Evolutionary conservation across 2,797 vertebrate genomes (phyloP), one percentile per base, ranked within the genome.

Genomic region (Babyrousa celebensis): DNA sequence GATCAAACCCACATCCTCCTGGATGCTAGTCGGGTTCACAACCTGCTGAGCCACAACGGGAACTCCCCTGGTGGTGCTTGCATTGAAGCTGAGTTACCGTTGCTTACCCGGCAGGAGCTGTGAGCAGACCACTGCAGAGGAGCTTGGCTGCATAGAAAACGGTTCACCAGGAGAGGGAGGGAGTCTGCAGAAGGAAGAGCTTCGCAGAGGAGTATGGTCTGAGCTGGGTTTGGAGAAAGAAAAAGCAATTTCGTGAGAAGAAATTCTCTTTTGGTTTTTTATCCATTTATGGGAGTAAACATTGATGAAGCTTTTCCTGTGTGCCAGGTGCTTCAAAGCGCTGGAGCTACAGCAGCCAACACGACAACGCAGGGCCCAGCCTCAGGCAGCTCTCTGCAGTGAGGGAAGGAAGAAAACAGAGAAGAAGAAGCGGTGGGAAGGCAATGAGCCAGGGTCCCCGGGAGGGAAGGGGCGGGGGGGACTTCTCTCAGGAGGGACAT

Each of bases 81-180:
- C 6, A 4, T 7, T 15, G 29, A 16, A 67, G 27, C 29, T 10
- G 4, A 23, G 14, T 10, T 23, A 6, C 20, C 15, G 29, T 32
- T 16, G 17, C 63, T 54, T 8, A 11, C 12, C 3, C 29, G 6
- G 20, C 0, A 48, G 12, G 14, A n/a, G 79, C 23, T 1, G 80
- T 20, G 20, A 43, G 67, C 82, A 32, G 8, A 15, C 2, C 11
- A 32, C 7, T 4, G 48, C 21, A 7, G 63, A 23, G 48, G 12
- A 16, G 8, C 48, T 25, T 52, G 1, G 20, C 4, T 2, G 9
- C 12, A n/a, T 32, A 10, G 54, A 10, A 48, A 6, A 1, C 8
- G 54, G 29, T 85, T 11, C 15, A 10, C 1, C 0, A 9, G 1
- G 1, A 10, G 18, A 2, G 3, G 11, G 12, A 18, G 62, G 8